Evolutionary conservation across 2,888 invertebrate species (phyloP).

Genomic region (Rhingia rostrata): DNA sequence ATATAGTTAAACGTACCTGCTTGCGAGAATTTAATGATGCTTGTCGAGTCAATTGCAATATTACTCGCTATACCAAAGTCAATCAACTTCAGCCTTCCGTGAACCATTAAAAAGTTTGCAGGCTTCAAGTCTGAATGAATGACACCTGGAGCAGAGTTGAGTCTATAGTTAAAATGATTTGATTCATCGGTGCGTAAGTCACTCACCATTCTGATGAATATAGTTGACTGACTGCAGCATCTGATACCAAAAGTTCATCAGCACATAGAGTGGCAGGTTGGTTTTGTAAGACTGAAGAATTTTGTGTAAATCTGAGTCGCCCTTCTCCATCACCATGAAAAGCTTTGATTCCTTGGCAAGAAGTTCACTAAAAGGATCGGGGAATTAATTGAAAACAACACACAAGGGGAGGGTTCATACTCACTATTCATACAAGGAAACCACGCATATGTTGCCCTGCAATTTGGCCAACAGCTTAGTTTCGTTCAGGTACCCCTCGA

Average conservation of each 20-base stretch:
- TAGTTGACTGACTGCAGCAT: slow-evolving; percentile 96
- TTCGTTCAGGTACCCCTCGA: slow-evolving; percentile 94
- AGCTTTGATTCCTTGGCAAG: slow-evolving; percentile 86
- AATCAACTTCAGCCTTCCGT: slow-evolving; percentile 94
- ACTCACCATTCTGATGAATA: slow-evolving; percentile 91
- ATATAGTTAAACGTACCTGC: slow-evolving; percentile 97
- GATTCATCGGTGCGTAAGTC: neutral
- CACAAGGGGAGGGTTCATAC: slow-evolving; percentile 79
- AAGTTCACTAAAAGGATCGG: slow-evolving; percentile 86
- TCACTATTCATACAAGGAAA: slow-evolving; percentile 94
- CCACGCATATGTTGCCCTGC: slow-evolving; percentile 92
- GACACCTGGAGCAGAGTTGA: slow-evolving; percentile 86
- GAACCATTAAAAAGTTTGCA: slow-evolving; percentile 95
- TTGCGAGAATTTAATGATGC: slow-evolving; percentile 91
- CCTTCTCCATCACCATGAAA: slow-evolving; percentile 95
- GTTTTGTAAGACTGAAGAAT: slow-evolving; percentile 87
- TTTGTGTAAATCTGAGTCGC: slow-evolving; percentile 93
- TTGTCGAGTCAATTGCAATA: slow-evolving; percentile 93
- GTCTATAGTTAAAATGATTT: neutral
- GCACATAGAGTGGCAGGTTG: slow-evolving; percentile 88
- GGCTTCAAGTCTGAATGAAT: slow-evolving; percentile 99
- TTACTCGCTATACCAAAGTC: slow-evolving; percentile 98
- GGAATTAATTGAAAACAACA: neutral
- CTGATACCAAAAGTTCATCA: slow-evolving; percentile 95
- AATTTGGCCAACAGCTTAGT: slow-evolving; percentile 91